Base-by-base conservation (phyloP, 1,140 invertebrate genomes). In the honey bee (Apis mellifera) region DNA sequence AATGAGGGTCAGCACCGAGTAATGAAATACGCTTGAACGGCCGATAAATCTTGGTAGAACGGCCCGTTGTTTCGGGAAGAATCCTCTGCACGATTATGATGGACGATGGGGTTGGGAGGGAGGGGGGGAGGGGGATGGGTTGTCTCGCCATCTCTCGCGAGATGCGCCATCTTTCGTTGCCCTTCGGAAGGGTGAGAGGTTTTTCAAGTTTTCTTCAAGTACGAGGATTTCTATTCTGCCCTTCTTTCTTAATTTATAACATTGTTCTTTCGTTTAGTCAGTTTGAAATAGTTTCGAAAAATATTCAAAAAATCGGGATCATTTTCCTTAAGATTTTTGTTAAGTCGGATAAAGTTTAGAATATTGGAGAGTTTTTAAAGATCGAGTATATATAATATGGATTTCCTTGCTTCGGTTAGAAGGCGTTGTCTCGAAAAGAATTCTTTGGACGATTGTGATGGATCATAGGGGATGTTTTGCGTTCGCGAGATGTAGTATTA, bases 1-100 rank as follows among this genome's bases (percentile, higher is more conserved):
- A 82, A 69, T 69, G 62, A 81, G 78, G 62, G 79, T 68, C 72
- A 26, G 79, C 79, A 3, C 32, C 21, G 60, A 62, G 73, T 68
- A 82, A 82, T 82, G 79, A 82, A 76, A 82, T 82, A 76, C 65
- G 74, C 21, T 59, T 57, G 65, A 68, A 60, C 72, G 79, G 48
- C 7, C 73, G 66, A 78, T 82, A 82, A 82, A 78, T 82, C 81
- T 78, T 52, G 66, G 54, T 21, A 21, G 81, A 50, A 69, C 66
- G 74, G 62, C 68, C 65, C 55, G 79, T 68, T 75, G 79, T 68
- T 48, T 52, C 52, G 42, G 54, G 59, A 68, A 59, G 19, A 32
- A 42, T 52, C 4, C 50, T 11, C 21, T 19, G 59, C 13, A 13
- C 26, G 70, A 80, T 74, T 80, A 54, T 23, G 60, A 65, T n/a